Evolutionary conservation across 1,140 invertebrate species (phyloP).

Genomic region (Aphaenogaster rudis): DNA sequence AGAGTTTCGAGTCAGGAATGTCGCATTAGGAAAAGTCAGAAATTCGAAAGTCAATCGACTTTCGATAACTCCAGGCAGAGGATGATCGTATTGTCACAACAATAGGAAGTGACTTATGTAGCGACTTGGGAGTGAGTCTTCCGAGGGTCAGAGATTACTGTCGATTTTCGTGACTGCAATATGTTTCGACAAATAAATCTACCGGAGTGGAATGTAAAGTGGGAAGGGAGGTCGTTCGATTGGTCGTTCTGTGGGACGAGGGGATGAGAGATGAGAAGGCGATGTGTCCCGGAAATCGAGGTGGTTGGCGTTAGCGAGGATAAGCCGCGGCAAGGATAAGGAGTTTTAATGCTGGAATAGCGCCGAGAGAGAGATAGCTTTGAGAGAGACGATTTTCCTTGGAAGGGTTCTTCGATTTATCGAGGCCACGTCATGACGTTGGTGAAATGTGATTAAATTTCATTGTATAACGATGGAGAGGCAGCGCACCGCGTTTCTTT

Average conservation of each 20-base stretch:
- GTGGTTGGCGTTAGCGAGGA: slow-evolving; percentile 64
- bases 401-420: slow-evolving; percentile 63
- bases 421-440: slow-evolving; percentile 56
- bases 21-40: slow-evolving; percentile 17
- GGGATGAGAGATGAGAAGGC: background rate
- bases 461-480: slow-evolving; percentile 47
- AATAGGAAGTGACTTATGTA: slow-evolving; percentile 53
- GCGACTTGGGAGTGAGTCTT: slow-evolving; percentile 34
- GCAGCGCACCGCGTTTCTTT: slow-evolving; percentile 13
- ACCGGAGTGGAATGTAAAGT: slow-evolving; percentile 72
- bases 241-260: slow-evolving; percentile 50
- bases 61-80: slow-evolving; percentile 6
- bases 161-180: slow-evolving; percentile 63
- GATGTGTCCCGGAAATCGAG: slow-evolving; percentile 71
- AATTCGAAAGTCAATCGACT: slow-evolving; percentile 37
- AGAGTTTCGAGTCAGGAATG: background rate
- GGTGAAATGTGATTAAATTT: slow-evolving; percentile 72
- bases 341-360: slow-evolving; percentile 75
- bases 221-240: slow-evolving; percentile 64
- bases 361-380: slow-evolving; percentile 60
- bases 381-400: slow-evolving; percentile 58
- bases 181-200: slow-evolving; percentile 77
- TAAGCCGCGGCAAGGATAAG: slow-evolving; percentile 69
- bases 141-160: slow-evolving; percentile 69
- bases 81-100: slow-evolving; percentile 20